Percentiles rank a stretch among this genome's conserved stretches.
Evolutionary conservation across 2,797 vertebrate species (phyloP).

Genomic region (Todus mexicanus): DNA sequence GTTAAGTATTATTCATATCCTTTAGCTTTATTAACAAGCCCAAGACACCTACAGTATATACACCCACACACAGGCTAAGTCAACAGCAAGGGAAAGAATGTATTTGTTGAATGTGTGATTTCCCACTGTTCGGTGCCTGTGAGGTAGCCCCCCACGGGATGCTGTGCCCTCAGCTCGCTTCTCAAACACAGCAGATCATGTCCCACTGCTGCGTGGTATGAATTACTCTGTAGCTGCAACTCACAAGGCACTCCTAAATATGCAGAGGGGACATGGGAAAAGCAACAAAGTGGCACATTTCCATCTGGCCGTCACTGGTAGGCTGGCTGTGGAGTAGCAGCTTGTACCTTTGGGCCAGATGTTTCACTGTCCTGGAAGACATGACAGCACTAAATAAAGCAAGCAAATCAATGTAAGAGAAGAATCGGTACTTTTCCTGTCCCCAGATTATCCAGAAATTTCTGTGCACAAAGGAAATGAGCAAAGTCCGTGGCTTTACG

Average conservation of each 20-base stretch:
- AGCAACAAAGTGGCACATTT: not conserved
- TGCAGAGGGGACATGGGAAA: not conserved
- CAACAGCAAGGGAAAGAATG: not conserved
- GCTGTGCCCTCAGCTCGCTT: not conserved
- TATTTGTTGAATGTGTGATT: conserved; percentile 15
- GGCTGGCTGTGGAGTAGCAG: not conserved
- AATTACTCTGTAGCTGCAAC: not conserved
- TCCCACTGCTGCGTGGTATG: not conserved
- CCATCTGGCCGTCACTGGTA: not conserved
- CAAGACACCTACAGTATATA: conserved; percentile 27
- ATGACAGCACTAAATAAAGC: not conserved
- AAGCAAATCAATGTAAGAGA: not conserved
- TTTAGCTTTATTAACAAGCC: conserved; percentile 35
- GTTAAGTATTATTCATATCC: conserved; percentile 43
- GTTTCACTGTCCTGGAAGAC: not conserved
- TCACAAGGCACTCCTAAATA: not conserved
- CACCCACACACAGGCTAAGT: conserved; percentile 31
- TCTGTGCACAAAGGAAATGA: not conserved
- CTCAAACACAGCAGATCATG: not conserved
- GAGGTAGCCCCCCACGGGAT: not conserved
- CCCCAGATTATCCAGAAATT: not conserved
- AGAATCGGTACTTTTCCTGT: not conserved
- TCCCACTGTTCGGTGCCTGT: not conserved
- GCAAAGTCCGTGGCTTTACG: not conserved
- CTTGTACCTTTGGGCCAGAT: not conserved